A percentile compares a stretch with the other conserved stretches of the same genome.
These are phyloP conservation scores for Doryteuthis pealeii DNA, from an alignment of 1,140 invertebrate species.

Conservation along the genomic window DNA sequence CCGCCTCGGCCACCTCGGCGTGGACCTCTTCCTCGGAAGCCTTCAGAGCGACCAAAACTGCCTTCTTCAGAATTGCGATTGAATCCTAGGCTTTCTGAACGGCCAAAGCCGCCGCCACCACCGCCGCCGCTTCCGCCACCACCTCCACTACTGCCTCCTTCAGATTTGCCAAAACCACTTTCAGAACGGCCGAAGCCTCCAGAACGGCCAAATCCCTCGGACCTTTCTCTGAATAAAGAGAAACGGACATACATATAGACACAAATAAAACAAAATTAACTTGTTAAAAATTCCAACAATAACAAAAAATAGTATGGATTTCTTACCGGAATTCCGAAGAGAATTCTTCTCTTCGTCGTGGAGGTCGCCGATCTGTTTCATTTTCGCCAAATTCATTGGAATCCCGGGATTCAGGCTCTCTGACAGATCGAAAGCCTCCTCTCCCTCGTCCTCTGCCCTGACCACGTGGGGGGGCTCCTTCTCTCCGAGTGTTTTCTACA, in stretches of 20 bases:
- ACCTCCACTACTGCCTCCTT: conserved; percentile 37
- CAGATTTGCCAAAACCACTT: conserved; percentile 35
- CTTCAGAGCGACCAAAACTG: conserved; percentile 31
- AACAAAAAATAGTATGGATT: too few relatives aligned
- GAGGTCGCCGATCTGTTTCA: conserved; percentile 39
- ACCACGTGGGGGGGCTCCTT: conserved; percentile 32
- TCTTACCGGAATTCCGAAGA: not conserved
- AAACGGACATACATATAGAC: conserved; percentile 12
- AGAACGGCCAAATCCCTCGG: conserved; percentile 51
- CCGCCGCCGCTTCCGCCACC: conserved; percentile 37
- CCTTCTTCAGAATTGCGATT: conserved; percentile 38
- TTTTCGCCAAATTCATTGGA: conserved; percentile 43
- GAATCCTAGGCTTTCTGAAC: conserved; percentile 39
- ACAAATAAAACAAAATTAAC: not conserved
- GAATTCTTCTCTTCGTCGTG: conserved; percentile 37
- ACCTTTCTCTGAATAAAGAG: conserved; percentile 45
- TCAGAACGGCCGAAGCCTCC: conserved; percentile 42
- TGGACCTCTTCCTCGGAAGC: conserved; percentile 50
- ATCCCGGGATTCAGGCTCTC: conserved; percentile 18
- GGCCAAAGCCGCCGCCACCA: conserved; percentile 26
- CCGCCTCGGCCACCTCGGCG: conserved; percentile 46
- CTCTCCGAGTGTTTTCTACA: conserved; percentile 14
- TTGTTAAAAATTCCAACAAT: too few relatives aligned
- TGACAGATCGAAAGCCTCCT: not conserved
- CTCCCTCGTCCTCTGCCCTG: conserved; percentile 30